Evolutionary conservation across 2,888 invertebrate species (phyloP), one percentile per base, ranked within the genome.

Genomic region (Imbricaverruca yamaguchii): DNA sequence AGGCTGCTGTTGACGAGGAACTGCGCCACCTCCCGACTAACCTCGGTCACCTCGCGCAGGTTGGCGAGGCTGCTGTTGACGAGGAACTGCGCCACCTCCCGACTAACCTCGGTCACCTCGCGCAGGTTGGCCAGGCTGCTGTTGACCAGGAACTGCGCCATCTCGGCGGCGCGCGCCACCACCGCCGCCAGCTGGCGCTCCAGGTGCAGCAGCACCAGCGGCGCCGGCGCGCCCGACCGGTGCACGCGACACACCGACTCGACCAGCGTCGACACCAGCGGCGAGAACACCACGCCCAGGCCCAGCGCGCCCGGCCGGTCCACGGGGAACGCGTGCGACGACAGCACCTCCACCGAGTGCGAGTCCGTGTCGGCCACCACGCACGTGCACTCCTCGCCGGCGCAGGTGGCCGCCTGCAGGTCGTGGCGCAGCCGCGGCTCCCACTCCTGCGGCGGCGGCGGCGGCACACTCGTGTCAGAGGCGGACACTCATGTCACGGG

Each of bases 261-360:
- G 1, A 69, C 25, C 39, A 69, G 39, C 0, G 69, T 13, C 4
- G 69, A 69, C 23, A 69, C 39, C 39, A 69, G 69, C 69, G 69
- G 69, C 11, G 69, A 11, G 39, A 69, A 69, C 13, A 69, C 39
- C 39, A 69, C 69, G 1, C 13, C 9, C 4, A 69, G 69, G n/a
- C 69, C 69, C 8, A 15, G 25, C 6, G 15, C 69, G 39, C 69
- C 69, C 12, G 39, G 11, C 12, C 39, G 39, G 7, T 39, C 25
- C 69, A 69, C 69, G 23, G 39, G 39, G 69, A 69, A 69, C 25
- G 69, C 69, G 69, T 69, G 69, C 7, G 69, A 69, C 25, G 69
- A 69, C 39, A 69, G 69, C 69, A 69, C 69, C 39, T 69, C 23
- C n/a, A 67, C 67, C 11, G 67, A 23, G 67, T 13, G 18, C 18